Percentiles rank a stretch among this genome's conserved stretches.
phyloP scores from a whole-genome alignment of 2,113 vertebrate genomes.

The Amblyornis subalaris region DNA sequence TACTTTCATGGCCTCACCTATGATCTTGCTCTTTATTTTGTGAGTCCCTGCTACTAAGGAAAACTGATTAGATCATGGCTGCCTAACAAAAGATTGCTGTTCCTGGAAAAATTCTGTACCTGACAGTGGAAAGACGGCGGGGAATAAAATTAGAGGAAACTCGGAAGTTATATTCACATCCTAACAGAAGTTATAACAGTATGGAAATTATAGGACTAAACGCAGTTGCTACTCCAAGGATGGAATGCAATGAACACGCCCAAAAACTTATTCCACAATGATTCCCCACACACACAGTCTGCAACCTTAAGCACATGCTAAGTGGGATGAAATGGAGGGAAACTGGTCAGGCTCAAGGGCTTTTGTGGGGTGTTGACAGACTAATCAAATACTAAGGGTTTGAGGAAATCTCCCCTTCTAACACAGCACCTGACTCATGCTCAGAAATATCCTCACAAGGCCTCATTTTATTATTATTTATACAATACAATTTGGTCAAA shows the following conservation, averaged over 20 bases:
- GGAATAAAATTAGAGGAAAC: not conserved
- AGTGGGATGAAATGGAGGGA: not conserved
- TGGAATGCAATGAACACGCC: not conserved
- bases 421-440: not conserved
- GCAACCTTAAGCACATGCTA: not conserved
- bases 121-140: not conserved
- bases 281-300: not conserved
- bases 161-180: not conserved
- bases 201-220: not conserved
- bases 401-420: not conserved
- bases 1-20: not conserved
- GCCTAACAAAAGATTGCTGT: not conserved
- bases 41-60: not conserved
- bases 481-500: not conserved
- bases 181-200: not conserved
- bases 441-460: not conserved
- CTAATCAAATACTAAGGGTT: not conserved
- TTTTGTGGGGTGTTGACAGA: too few relatives aligned
- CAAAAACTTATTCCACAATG: not conserved
- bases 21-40: not conserved
- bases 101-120: not conserved
- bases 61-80: not conserved
- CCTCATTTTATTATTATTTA: not conserved
- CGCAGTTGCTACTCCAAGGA: not conserved
- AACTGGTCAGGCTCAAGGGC: rapidly evolving